phyloP scores from a whole-genome alignment of 2,888 invertebrate genomes.

The Noctua comes region DNA sequence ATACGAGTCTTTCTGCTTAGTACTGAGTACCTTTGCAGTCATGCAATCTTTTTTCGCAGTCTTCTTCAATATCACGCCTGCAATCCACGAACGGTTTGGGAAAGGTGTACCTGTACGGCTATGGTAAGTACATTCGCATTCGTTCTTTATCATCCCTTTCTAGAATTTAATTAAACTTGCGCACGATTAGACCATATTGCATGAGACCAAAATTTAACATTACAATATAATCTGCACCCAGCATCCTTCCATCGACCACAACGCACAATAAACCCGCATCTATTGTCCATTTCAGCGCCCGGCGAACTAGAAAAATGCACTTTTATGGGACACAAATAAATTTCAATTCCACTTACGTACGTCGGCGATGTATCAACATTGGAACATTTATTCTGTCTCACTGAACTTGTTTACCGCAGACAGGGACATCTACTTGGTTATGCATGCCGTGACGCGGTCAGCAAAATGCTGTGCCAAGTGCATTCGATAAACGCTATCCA shows the following conservation, averaged over 20 bases:
- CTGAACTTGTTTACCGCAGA: slow-evolving; percentile 77
- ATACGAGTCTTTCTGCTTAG: background rate
- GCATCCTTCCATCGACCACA: slow-evolving; percentile 10
- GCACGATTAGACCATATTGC: background rate
- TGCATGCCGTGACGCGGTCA: slow-evolving; percentile 80
- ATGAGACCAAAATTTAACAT: background rate
- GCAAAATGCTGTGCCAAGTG: slow-evolving; percentile 79
- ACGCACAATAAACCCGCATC: slow-evolving; percentile 38
- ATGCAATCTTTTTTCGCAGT: background rate
- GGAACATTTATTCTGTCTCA: slow-evolving; percentile 81
- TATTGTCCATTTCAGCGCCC: slow-evolving; percentile 41
- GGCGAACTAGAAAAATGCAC: slow-evolving; percentile 59
- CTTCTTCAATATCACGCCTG: background rate
- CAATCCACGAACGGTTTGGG: background rate
- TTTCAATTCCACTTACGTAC: slow-evolving; percentile 66
- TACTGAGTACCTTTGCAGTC: background rate
- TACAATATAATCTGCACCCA: slow-evolving; percentile 18
- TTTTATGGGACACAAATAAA: slow-evolving; percentile 62
- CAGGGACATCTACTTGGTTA: slow-evolving; percentile 76
- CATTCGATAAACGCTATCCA: slow-evolving; percentile 77
- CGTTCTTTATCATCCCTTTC: background rate
- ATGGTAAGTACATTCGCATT: background rate
- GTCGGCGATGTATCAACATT: slow-evolving; percentile 69
- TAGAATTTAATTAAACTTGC: background rate
- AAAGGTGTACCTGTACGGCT: background rate